Conservation (phyloP, 2,797 vertebrate genomes). For the Neopelma chrysocephalum region DNA sequence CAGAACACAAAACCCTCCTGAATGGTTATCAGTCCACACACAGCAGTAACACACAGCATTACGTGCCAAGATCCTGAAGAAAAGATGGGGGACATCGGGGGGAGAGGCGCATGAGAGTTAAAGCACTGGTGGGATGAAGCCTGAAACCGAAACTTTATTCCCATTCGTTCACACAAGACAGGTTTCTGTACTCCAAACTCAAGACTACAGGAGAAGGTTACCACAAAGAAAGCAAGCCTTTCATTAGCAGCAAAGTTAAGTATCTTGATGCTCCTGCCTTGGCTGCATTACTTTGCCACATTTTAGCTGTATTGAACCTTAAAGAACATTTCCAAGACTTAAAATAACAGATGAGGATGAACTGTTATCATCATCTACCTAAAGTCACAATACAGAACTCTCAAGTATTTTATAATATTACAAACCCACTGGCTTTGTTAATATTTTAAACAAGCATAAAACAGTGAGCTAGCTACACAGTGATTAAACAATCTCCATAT, state of each 20-base stretch:
- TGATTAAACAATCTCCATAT: neutral
- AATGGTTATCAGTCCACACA: neutral
- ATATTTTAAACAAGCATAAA: neutral
- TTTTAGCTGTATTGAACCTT: neutral
- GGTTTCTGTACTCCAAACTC: neutral
- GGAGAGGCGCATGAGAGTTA: neutral
- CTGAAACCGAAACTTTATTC: neutral
- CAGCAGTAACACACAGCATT: neutral
- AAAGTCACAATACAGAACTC: neutral
- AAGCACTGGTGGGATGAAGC: neutral
- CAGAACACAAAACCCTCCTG: constrained; percentile 36
- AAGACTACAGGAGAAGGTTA: neutral
- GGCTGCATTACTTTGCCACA: neutral
- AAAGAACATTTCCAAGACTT: neutral
- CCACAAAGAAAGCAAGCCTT: neutral
- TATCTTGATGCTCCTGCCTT: neutral
- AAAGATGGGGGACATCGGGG: rapidly evolving
- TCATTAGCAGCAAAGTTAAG: neutral
- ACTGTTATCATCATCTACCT: neutral
- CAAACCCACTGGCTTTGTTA: neutral
- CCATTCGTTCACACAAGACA: neutral
- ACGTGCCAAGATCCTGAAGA: neutral
- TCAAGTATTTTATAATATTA: neutral
- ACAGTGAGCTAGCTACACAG: neutral
- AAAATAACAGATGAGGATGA: neutral